Evolutionary conservation across 2,888 invertebrate species (phyloP).

Genomic region (Phasia obesa): DNA sequence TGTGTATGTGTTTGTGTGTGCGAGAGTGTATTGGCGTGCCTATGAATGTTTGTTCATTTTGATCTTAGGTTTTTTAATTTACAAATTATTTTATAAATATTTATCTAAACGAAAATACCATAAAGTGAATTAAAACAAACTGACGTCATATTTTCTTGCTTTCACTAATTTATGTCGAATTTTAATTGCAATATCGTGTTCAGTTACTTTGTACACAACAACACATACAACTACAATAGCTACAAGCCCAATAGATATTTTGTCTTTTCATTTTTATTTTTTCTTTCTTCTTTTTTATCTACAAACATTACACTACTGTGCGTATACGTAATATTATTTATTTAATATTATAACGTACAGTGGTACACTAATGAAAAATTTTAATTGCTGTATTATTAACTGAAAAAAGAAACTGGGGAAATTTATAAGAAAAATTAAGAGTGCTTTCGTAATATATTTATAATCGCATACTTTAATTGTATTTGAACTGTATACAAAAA

Average conservation of each 20-base stretch:
- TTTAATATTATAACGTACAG: constrained; percentile 8
- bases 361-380: neutral
- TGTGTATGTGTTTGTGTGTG: constrained; percentile 5
- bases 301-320: neutral
- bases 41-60: constrained; percentile 33
- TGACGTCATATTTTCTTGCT: constrained; percentile 56
- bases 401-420: too few species aligned
- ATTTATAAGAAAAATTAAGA: too few species aligned
- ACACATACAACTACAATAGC: too few species aligned
- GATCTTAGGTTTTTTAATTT: constrained; percentile 49
- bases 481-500: too few species aligned
- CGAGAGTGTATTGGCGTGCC: neutral
- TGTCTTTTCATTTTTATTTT: too few species aligned
- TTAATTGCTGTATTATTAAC: neutral
- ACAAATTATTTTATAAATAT: constrained; percentile 56
- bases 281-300: neutral
- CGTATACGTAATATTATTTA: constrained; percentile 36
- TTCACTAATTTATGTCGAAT: constrained; percentile 44
- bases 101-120: constrained; percentile 38
- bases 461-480: too few species aligned
- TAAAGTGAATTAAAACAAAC: constrained; percentile 41
- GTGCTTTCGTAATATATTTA: too few species aligned
- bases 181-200: constrained; percentile 47
- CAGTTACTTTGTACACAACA: constrained; percentile 22
- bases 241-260: too few species aligned